Evolutionary conservation across 37 sponge, comb jelly and placozoan genomes (phyloP), one percentile per base, ranked within the genome.

Genomic region (Theonella swinhoei): DNA sequence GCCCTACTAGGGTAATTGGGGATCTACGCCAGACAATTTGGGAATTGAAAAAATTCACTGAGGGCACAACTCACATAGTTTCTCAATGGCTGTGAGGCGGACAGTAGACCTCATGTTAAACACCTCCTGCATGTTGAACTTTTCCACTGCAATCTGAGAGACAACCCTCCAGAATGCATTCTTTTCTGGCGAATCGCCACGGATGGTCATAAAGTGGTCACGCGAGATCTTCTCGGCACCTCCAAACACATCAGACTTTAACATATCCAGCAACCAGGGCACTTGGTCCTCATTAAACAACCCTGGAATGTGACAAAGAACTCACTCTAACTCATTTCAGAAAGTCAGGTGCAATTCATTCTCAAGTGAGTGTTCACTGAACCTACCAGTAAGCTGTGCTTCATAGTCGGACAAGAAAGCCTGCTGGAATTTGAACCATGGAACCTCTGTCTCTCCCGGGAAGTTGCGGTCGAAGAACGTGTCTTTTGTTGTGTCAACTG

Each of bases 71-170:
- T 85, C 68, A 85, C 94, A 82, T 0, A 98, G 87, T 35, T 96
- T 96, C 76, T 94, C 95, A 36, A 98, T 92, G 40, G 94, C 94
- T 39, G 95, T 84, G 31, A 96, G 93, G 43, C 99, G 82, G 38
- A 98, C 99, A 41, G 91, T 84, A 35, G 95, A 94, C 23, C 87
- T 77, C 93, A 94, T 94, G 69, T 91, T 84, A 83, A 98, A 98
- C 70, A 98, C 96, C 61, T 96, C 95, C 74, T 92, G 83, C 88
- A 98, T 98, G 83, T 86, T 86, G 80, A 89, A 88, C 64, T 85
- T 88, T 79, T 93, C 94, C 42, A 88, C 82, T 0, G 91, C 96
- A 42, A 90, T 80, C 64, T 83, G 86, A 39, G 79, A 80, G 62
- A 90, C 83, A 3, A 83, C 62, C 72, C 80, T 79, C 78, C 82